phyloP scores from a whole-genome alignment of 2,113 vertebrate genomes.

The Mormyrus iriodes region DNA sequence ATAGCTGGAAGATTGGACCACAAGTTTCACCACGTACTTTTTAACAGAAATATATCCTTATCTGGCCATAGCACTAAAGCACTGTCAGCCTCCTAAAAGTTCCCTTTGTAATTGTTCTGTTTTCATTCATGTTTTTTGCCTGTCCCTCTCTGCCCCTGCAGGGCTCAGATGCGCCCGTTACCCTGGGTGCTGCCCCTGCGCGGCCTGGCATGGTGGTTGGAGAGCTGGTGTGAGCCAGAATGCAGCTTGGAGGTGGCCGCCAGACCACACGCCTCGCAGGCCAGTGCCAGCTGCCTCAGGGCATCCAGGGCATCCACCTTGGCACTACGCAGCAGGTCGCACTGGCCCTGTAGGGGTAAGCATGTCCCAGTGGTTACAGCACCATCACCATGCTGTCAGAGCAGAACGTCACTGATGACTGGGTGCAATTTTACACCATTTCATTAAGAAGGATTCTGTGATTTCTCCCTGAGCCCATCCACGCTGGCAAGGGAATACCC shows the following conservation, averaged over 20 bases:
- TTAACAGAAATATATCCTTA: background rate
- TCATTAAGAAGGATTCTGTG: background rate
- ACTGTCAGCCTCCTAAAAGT: background rate
- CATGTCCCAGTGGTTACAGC: background rate
- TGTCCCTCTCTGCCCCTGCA: background rate
- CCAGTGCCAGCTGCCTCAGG: conserved; percentile 89
- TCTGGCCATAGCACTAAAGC: background rate
- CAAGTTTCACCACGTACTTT: background rate
- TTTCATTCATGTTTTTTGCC: background rate
- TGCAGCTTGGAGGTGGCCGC: conserved; percentile 56
- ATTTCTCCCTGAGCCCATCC: background rate
- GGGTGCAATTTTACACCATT: background rate
- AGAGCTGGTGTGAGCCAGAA: conserved; percentile 41
- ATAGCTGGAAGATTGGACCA: background rate
- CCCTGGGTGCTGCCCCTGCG: conserved; percentile 56
- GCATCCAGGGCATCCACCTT: conserved; percentile 86
- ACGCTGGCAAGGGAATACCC: background rate
- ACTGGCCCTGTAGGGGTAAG: conserved; percentile 75
- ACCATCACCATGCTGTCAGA: background rate
- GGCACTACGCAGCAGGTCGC: conserved; percentile 84
- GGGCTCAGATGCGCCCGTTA: conserved; percentile 62
- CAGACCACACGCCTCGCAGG: conserved; percentile 81
- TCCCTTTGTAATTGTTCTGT: background rate
- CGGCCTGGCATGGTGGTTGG: conserved; percentile 30
- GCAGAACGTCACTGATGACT: no score